phyloP scores from a whole-genome alignment of 2,888 invertebrate genomes.

The Dyspetes luteomarginatus region DNA sequence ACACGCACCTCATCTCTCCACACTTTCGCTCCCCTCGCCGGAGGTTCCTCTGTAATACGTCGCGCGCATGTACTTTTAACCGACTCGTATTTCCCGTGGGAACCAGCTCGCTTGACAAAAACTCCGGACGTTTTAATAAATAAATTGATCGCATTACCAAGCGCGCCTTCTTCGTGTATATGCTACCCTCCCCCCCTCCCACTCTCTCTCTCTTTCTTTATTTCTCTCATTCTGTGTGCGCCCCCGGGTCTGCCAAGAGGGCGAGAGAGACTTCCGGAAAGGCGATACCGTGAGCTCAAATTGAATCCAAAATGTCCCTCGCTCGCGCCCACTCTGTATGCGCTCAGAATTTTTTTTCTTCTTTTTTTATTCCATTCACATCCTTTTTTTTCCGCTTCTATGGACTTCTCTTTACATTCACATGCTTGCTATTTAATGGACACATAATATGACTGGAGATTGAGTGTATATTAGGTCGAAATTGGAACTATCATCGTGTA shows the following conservation, averaged over 20 bases:
- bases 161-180: conserved; percentile 49
- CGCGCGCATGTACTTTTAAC: conserved; percentile 67
- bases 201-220: conserved; percentile 31
- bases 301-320: conserved; percentile 73
- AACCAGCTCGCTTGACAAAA: conserved; percentile 74
- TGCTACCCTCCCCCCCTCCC: conserved; percentile 19
- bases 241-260: conserved; percentile 9
- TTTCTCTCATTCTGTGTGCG: conserved; percentile 33
- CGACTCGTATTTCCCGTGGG: conserved; percentile 79
- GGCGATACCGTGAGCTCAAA: conserved; percentile 71
- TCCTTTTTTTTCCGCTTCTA: conserved; percentile 24
- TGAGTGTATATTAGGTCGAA: conserved; percentile 19
- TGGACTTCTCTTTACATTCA: conserved; percentile 20
- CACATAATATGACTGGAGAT: conserved; percentile 47
- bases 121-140: conserved; percentile 77
- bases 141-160: conserved; percentile 78
- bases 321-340: conserved; percentile 46
- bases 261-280: conserved; percentile 74
- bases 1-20: not conserved
- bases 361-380: conserved; percentile 12
- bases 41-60: conserved; percentile 37
- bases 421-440: conserved; percentile 52
- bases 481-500: conserved; percentile 29
- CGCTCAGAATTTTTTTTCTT: not conserved
- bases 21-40: conserved; percentile 19